Evolutionary conservation across 2,888 invertebrate species (phyloP).

Genomic region (Nemapogon koenigi): DNA sequence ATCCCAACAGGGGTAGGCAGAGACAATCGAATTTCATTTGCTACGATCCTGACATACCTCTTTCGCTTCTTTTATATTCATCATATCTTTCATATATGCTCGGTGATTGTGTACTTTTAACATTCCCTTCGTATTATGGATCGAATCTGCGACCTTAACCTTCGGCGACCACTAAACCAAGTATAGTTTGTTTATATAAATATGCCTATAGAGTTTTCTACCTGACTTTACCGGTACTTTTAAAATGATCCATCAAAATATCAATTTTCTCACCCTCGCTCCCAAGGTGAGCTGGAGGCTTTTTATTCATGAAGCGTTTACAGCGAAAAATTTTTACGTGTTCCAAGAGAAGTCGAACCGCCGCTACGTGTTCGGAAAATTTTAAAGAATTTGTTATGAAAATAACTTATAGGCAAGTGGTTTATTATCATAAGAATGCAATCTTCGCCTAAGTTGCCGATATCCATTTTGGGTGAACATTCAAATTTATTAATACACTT

Average conservation of each 20-base stretch:
- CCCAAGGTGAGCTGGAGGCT: slow-evolving; percentile 27
- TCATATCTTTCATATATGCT: no score
- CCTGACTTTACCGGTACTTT: neutral
- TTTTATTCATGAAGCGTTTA: slow-evolving; percentile 36
- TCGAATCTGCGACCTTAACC: no score
- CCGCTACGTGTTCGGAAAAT: slow-evolving; percentile 34
- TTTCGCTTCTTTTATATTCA: no score
- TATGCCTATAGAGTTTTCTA: neutral
- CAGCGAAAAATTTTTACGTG: slow-evolving; percentile 14
- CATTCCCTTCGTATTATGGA: no score
- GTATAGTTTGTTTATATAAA: no score
- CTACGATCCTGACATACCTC: no score
- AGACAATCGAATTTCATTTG: no score
- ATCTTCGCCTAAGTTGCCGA: slow-evolving; percentile 5
- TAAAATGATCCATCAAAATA: slow-evolving; percentile 32
- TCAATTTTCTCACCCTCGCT: slow-evolving; percentile 28
- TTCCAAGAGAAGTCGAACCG: slow-evolving; percentile 30
- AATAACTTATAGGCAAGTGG: slow-evolving; percentile 5
- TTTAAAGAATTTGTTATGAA: slow-evolving; percentile 9
- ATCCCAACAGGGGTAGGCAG: no score
- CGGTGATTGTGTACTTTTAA: no score
- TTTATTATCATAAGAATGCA: slow-evolving; percentile 8
- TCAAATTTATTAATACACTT: no score
- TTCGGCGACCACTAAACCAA: no score
- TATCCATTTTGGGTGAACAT: slow-evolving; percentile 4